phyloP scores from a whole-genome alignment of 2,113 vertebrate species.

The Rhegmatorhina hoffmannsi region DNA sequence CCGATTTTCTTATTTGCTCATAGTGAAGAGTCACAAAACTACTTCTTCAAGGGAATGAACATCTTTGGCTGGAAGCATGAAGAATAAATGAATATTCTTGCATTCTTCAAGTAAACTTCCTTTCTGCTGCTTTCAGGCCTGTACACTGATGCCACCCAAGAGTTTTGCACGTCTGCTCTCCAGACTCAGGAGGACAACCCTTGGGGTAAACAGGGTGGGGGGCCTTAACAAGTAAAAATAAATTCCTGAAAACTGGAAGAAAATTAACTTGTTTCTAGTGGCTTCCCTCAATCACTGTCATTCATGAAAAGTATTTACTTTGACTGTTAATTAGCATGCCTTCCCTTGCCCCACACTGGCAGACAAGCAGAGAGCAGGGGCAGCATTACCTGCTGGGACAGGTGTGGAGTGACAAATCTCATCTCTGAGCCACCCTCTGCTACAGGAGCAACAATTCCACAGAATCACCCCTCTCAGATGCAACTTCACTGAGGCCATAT shows the following conservation, averaged over 20 bases:
- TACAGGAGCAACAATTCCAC: not conserved
- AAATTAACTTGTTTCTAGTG: not conserved
- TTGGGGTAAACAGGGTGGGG: not conserved
- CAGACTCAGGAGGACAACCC: not conserved
- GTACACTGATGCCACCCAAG: accelerated
- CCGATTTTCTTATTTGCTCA: not conserved
- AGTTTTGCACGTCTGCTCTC: not conserved
- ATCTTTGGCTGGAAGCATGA: not conserved
- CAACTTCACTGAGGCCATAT: not conserved
- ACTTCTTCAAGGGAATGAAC: not conserved
- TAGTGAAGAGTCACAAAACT: not conserved
- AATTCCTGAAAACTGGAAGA: not conserved
- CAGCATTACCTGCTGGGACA: not conserved
- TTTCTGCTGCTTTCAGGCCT: not conserved
- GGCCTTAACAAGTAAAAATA: not conserved
- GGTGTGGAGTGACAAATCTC: not conserved
- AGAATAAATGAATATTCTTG: not conserved
- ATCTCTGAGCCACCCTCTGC: not conserved
- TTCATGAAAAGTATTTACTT: not conserved
- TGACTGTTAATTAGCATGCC: conserved; percentile 3
- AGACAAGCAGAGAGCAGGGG: not conserved
- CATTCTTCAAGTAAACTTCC: not conserved
- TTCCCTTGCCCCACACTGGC: not conserved
- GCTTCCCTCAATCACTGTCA: not conserved
- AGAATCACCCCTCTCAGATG: not conserved